Percentiles rank a stretch among this genome's conserved stretches.
Conservation (phyloP, 2,113 vertebrate species). For the Sisor rabdophorus region DNA sequence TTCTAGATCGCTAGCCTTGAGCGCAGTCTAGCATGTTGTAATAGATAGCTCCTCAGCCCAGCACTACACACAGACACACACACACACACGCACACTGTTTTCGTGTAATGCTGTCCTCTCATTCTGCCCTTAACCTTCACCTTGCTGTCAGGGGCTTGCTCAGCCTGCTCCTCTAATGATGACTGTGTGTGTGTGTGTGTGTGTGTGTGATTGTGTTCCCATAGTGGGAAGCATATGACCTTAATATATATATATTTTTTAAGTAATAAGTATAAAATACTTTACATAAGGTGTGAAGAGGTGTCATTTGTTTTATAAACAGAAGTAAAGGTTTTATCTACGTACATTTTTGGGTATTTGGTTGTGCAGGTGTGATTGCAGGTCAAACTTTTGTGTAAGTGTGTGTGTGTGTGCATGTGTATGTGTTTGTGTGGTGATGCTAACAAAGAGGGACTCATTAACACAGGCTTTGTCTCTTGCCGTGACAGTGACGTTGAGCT, state of each 20-base stretch:
- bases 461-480: conserved; percentile 48
- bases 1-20: conserved; percentile 8
- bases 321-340: too few species aligned
- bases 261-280: too few species aligned
- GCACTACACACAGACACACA: conserved; percentile 17
- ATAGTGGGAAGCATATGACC: neutral
- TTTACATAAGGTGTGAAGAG: too few species aligned
- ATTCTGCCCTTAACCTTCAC: conserved; percentile 26
- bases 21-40: conserved; percentile 18
- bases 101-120: conserved; percentile 3
- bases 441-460: conserved; percentile 49
- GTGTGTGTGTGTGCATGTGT: conserved; percentile 24
- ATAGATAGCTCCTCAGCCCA: conserved; percentile 34
- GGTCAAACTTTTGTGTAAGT: neutral
- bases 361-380: neutral
- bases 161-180: conserved; percentile 21
- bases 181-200: conserved; percentile 17
- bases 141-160: conserved; percentile 15
- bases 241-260: too few species aligned
- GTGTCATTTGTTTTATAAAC: too few species aligned
- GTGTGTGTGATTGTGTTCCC: conserved; percentile 21
- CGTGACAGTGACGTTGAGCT: conserved; percentile 51
- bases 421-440: conserved; percentile 23
- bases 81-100: neutral
- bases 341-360: neutral